Conservation (phyloP, 2,797 vertebrate species). For the Otus scops region DNA sequence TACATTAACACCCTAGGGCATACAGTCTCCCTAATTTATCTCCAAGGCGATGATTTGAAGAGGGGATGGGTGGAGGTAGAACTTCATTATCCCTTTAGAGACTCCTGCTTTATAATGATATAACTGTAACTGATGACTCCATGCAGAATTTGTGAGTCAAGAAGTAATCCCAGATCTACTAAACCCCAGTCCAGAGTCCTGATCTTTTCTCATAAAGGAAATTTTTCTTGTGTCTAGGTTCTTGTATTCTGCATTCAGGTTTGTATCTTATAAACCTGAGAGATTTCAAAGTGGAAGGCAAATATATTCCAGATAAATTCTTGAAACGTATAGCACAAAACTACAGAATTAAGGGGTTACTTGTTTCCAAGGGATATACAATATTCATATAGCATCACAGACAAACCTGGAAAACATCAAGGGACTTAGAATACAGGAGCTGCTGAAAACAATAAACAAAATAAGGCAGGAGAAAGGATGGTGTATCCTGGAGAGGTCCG, state of each 20-base stretch:
- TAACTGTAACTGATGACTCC: not conserved
- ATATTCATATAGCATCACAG: not conserved
- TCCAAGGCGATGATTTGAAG: not conserved
- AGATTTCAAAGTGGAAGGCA: not conserved
- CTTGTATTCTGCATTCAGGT: not conserved
- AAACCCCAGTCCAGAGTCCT: not conserved
- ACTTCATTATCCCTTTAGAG: not conserved
- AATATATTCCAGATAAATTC: constrained; percentile 3
- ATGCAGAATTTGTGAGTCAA: not conserved
- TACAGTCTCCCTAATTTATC: not conserved
- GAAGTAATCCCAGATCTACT: not conserved
- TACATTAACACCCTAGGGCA: not conserved
- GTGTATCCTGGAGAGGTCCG: not conserved
- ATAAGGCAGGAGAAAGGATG: not conserved
- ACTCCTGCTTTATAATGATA: not conserved
- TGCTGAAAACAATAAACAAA: constrained; percentile 21
- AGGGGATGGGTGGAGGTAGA: not conserved
- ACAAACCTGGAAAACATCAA: constrained; percentile 24
- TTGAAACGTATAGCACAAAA: not conserved
- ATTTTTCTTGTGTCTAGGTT: not conserved
- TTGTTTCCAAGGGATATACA: not conserved
- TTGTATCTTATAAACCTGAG: not conserved
- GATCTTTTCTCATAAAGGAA: not conserved
- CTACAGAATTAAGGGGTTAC: not conserved
- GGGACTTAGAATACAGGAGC: not conserved